phyloP scores from a whole-genome alignment of 2,797 vertebrate species.

The Oryzias dopingdopingensis region DNA sequence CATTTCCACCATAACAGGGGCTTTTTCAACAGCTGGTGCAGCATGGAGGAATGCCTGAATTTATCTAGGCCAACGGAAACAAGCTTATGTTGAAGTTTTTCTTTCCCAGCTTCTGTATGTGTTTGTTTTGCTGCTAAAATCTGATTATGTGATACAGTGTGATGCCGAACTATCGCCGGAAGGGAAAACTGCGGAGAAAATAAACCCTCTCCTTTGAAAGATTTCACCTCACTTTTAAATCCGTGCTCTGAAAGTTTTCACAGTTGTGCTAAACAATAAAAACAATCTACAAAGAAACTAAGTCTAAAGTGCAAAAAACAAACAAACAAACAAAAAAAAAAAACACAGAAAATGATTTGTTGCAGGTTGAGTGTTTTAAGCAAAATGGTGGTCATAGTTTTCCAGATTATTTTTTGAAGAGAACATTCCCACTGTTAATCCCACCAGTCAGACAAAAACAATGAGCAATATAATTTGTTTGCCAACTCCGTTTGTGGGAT shows the following conservation, averaged over 20 bases:
- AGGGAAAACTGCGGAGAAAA: constrained; percentile 19
- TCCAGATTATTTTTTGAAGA: too few species aligned
- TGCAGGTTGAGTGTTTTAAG: too few species aligned
- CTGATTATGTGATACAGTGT: constrained; percentile 47
- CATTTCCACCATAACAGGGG: constrained; percentile 29
- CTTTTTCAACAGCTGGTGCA: constrained; percentile 37
- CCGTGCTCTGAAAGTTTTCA: not conserved
- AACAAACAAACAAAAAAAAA: too few species aligned
- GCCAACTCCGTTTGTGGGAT: too few species aligned
- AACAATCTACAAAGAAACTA: not conserved
- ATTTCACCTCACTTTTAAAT: constrained; percentile 33
- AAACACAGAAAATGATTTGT: too few species aligned
- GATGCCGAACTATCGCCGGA: constrained; percentile 29
- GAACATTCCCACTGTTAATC: too few species aligned
- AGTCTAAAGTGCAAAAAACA: too few species aligned
- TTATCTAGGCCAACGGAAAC: constrained; percentile 50
- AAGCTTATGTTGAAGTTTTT: constrained; percentile 44
- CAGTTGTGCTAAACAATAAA: not conserved
- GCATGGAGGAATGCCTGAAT: constrained; percentile 41
- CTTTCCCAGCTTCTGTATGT: constrained; percentile 26
- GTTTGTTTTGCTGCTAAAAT: constrained; percentile 52
- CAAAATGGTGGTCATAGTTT: too few species aligned
- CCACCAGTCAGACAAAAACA: too few species aligned
- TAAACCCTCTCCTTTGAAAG: constrained; percentile 33
- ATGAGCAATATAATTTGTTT: too few species aligned